Evolutionary conservation across 2,888 invertebrate genomes (phyloP), one percentile per base, ranked within the genome.

Genomic region (Selenia dentaria): DNA sequence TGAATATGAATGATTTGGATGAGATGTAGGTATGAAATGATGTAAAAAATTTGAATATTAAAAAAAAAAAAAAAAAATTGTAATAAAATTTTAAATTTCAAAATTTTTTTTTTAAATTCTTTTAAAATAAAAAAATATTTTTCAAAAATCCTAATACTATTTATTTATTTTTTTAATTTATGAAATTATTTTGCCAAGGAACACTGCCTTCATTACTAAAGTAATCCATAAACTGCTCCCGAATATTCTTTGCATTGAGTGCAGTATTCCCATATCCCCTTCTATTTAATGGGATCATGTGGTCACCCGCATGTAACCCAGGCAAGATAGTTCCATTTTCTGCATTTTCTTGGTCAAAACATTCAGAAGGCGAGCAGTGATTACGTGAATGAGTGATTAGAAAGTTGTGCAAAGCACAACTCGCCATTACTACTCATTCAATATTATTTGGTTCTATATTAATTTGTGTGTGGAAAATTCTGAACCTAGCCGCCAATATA

Each of bases 401-500:
- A 22, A 22, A 22, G 22, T 22, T 22, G 22, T 22, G 22, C 22
- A 26, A 26, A 10, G 11, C 26, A 10, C 9, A 10, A 10, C 6
- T 26, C 5, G 26, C 26, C 11, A 10, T 26, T 3, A 26, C 51
- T 38, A 47, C 46, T 44, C 43, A 38, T 35, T 43, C 32, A 36
- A 51, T 39, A 34, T 46, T 46, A 28, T 13, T 16, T 16, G 14
- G 43, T 49, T 10, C 10, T 11, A 26, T 26, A 26, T 26, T 10
- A 26, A 24, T 27, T 29, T 26, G 29, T 16, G 26, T 38, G 22
- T 29, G 13, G 16, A 12, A 56, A 37, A 52, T 42, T 24, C 50
- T 20, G 28, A 57, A 55, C 39, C 47, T 43, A 26, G 24, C 26
- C 26, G 37, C 42, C 39, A 57, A 36, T 27, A 49, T 51, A 10